Evolutionary conservation across 2,113 vertebrate species (phyloP), one percentile per base, ranked within the genome.

Genomic region (Pelusios castaneus): DNA sequence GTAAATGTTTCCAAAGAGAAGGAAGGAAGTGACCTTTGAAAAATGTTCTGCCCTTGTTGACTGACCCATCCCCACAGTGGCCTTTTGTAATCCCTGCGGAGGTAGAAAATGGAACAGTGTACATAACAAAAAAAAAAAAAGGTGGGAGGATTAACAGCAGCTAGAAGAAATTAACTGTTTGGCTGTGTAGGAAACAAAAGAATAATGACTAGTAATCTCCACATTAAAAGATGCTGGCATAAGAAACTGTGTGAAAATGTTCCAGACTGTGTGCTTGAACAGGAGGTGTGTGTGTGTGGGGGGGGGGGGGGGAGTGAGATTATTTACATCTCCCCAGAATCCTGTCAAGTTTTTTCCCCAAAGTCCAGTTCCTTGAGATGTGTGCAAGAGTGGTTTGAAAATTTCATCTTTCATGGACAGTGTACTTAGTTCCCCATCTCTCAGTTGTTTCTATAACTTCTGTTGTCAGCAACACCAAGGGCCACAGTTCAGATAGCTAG

Each of bases 191-290:
- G 34, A 78, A 83, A 82, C 56, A 88, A 83, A 88, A 91, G 85
- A 88, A 84, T 55, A 91, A 83, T 82, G 87, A 87, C 67, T 63
- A 87, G 84, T 83, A 78, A 91, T 91, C 85, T 88, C 56, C 80
- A 87, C 70, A 91, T 87, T 91, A 91, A 83, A 88, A 75, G 38
- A n/a, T 91, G 77, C 56, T 83, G 85, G 85, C 80, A 91, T 47
- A 91, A 83, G 52, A 38, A 24, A 47, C 14, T 52, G 13, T 41
- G 31, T 34, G 49, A 60, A 47, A 49, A 67, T 10, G 13, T 78
- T 82, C 45, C 45, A 91, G 84, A 45, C 45, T 34, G 38, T 38
- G 38, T 17, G 63, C 41, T 27, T 47, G 56, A 83, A 78, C 24
- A 83, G 47, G 38, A 77, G 55, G n/a, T 82, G 25, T 22, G 55